Evolutionary conservation across 2,113 vertebrate genomes (phyloP), one percentile per base, ranked within the genome.

Genomic region (Eolophus roseicapilla): DNA sequence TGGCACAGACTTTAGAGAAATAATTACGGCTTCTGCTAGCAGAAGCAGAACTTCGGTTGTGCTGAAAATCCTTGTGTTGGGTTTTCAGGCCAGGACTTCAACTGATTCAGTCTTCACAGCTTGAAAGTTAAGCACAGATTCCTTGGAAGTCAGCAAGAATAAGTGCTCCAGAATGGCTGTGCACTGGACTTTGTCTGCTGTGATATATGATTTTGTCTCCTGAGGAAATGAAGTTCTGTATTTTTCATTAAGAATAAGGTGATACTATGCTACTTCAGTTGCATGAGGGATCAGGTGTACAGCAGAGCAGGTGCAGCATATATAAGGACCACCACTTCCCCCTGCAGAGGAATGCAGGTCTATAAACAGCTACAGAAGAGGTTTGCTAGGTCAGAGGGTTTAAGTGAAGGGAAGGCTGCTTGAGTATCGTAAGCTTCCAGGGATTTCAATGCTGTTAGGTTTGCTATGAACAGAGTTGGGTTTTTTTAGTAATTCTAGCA

Each of bases 231-330:
- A 97, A 96, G 83, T 95, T 95, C 84, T 93, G 89, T 87, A 75
- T 97, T 97, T 97, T 97, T 97, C 95, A 97, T 97, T 97, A 97
- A 97, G 82, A 94, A 95, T 88, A 96, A 87, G 92, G 96, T 94
- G 93, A 92, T 91, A 92, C 33, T 91, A 4, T 43, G 92, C 82
- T 89, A 67, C 69, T 93, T 86, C 53, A 85, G 82, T 91, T 97
- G 91, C 91, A 46, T 69, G 81, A 82, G 80, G 76, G 94, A 96
- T 97, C 96, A 97, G 93, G 96, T 97, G 87, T 96, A 94, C 91
- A 24, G 75, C 75, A 79, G 82, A 96, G 96, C 95, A 97, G 97
- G 97, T 97, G 96, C 92, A 78, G 57, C 4, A 1, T 78, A 10
- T 83, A 76, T 50, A 77, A 91, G 91, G 92, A 93, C 92, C 90